A percentile compares a stretch with the other conserved stretches of the same genome.
These are phyloP conservation scores for Neodiprion lecontei DNA, from an alignment of 1,140 invertebrate species.

Conservation along the genomic window DNA sequence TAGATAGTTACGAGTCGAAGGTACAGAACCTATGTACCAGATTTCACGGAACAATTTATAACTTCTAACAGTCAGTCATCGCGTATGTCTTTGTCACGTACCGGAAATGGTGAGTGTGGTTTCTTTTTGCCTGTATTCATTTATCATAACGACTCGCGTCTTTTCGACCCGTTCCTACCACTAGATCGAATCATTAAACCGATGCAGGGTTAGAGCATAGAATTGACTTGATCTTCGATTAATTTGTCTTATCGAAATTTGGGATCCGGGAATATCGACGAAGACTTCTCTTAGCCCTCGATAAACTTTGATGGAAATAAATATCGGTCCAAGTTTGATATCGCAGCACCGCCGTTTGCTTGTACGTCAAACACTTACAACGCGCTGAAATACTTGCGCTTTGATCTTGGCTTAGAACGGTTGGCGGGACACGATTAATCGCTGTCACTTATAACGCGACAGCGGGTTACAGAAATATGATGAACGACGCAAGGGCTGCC, in stretches of 20 bases:
- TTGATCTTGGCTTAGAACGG: conserved; percentile 40
- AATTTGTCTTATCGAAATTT: no score
- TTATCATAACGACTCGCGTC: neutral
- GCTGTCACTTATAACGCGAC: conserved; percentile 36
- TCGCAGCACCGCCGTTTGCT: neutral
- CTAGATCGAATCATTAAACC: no score
- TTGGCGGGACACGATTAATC: conserved; percentile 41
- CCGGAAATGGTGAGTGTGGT: neutral
- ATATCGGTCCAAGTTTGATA: neutral
- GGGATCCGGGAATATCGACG: no score
- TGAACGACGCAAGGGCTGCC: conserved; percentile 16
- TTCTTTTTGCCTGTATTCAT: neutral
- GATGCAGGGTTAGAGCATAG: no score
- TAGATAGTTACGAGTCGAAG: no score
- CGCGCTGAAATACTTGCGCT: conserved; percentile 19
- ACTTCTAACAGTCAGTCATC: conserved; percentile 5
- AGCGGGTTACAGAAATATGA: conserved; percentile 47
- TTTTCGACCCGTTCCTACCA: no score
- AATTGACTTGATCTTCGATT: no score
- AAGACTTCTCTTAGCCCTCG: no score
- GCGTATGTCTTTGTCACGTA: neutral
- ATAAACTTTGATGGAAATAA: no score
- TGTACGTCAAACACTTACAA: neutral
- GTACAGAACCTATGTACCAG: neutral
- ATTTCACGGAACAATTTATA: conserved; percentile 6